Conservation (phyloP, 2,888 invertebrate genomes). For the Ischnura elegans region DNA sequence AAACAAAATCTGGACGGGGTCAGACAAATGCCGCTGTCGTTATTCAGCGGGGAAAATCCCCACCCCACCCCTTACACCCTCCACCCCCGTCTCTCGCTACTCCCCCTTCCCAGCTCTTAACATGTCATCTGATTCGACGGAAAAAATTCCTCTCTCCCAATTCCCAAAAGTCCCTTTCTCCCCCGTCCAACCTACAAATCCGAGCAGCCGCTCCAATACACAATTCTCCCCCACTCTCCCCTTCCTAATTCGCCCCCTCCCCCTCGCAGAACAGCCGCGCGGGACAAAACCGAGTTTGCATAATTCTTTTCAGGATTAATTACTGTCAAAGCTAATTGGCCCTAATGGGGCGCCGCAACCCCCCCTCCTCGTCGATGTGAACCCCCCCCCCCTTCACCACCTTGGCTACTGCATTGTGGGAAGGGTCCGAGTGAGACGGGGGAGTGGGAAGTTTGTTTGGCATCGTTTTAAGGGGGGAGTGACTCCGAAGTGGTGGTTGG, state of each 20-base stretch:
- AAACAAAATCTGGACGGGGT: neutral
- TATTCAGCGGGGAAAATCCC: neutral
- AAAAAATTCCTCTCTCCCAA: neutral
- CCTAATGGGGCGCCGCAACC: conserved; percentile 70
- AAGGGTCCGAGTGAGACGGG: neutral
- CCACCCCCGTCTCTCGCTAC: neutral
- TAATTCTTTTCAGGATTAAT: conserved; percentile 71
- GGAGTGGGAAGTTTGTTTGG: neutral
- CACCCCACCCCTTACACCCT: neutral
- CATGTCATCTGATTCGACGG: neutral
- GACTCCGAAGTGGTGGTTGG: neutral
- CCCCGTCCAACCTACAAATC: neutral
- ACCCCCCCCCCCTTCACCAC: neutral
- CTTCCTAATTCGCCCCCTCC: neutral
- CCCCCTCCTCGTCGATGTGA: neutral
- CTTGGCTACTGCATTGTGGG: conserved; percentile 42
- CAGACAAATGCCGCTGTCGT: conserved; percentile 6
- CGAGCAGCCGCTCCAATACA: conserved; percentile 21
- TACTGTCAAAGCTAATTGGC: conserved; percentile 72
- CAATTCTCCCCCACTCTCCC: neutral
- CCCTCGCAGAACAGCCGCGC: neutral
- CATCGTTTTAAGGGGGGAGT: neutral
- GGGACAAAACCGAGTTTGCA: conserved; percentile 69
- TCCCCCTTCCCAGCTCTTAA: neutral
- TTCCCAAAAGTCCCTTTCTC: neutral